Base-by-base conservation (phyloP, 2,113 vertebrate species). In the Anoura caudifer region DNA sequence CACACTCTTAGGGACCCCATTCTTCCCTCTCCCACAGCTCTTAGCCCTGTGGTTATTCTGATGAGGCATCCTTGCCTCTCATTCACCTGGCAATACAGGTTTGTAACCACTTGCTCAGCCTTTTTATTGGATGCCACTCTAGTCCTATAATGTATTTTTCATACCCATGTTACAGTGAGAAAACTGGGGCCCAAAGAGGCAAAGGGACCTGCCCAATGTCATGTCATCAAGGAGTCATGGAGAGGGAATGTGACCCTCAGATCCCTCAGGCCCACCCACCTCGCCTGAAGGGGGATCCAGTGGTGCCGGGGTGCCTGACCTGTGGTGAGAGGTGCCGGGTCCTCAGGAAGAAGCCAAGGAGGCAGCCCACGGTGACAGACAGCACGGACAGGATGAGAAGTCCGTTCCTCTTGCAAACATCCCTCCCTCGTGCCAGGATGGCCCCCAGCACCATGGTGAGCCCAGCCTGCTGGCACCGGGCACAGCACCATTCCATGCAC, bases 361-460 rank as follows among this genome's bases (percentile, higher is more conserved):
- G 99, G 97, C 99, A 99, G 95, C 99, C 99, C 41, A 99, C 98
- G 81, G 99, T 99, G 98, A 99, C 99, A 0, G 99, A 99, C 75
- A 99, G 67, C 93, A 99, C 99, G 0, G 99, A 99, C 88, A 99
- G 98, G 98, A 99, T 99, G 97, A 99, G 99, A 96, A 99, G 98
- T 56, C 99, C 99, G 0, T 99, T 99, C 97, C 99, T 99, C 98
- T 99, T 99, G 98, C 99, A 99, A 92, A 99, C 99, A 22, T 99
- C 99, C 98, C 99, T 99, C 97, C 99, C 99, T 72, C 99, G 98
- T 76, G 98, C 99, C 97, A 99, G 99, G 93, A 99, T 91, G 92
- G 99, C 98, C 31, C 99, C 98, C 92, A 98, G 99, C 31, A 98
- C 99, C 99, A 99, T 99, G 97, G 97, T 98, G 97, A 98, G 97